Evolutionary conservation across 2,113 vertebrate species (phyloP).

Genomic region (Otolemur garnettii): DNA sequence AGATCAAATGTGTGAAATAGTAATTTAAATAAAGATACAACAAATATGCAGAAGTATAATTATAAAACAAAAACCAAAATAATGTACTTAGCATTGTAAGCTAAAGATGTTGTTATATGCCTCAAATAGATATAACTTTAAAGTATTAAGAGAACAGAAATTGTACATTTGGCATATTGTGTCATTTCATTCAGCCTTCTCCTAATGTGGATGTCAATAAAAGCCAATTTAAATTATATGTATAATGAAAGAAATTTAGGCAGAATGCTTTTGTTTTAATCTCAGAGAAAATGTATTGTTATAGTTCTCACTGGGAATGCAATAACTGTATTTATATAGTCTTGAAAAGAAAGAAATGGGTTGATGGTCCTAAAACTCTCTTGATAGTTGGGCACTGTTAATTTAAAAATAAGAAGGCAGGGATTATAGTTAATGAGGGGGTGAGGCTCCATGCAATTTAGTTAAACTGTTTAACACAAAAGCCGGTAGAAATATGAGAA

Average conservation of each 20-base stretch:
- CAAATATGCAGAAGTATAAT: background rate
- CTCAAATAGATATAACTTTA: background rate
- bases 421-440: slow-evolving; percentile 66
- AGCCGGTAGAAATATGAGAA: slow-evolving; percentile 71
- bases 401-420: slow-evolving; percentile 71
- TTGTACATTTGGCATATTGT: slow-evolving; percentile 4
- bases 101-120: slow-evolving; percentile 16
- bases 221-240: slow-evolving; percentile 30
- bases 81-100: background rate
- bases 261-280: background rate
- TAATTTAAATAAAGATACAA: background rate
- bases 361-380: slow-evolving; percentile 63
- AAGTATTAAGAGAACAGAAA: slow-evolving; percentile 1
- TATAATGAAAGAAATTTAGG: background rate
- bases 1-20: background rate
- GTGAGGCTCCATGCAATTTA: slow-evolving; percentile 40
- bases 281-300: slow-evolving; percentile 45
- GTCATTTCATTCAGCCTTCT: background rate
- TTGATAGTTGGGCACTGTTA: slow-evolving; percentile 32
- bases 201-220: slow-evolving; percentile 32
- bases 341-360: slow-evolving; percentile 75
- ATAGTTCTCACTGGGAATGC: slow-evolving; percentile 55
- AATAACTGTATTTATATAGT: slow-evolving; percentile 62
- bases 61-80: background rate
- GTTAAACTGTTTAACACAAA: slow-evolving; percentile 75